Evolutionary conservation across 2,888 invertebrate species (phyloP).

Genomic region (Ferdinandea cuprea): DNA sequence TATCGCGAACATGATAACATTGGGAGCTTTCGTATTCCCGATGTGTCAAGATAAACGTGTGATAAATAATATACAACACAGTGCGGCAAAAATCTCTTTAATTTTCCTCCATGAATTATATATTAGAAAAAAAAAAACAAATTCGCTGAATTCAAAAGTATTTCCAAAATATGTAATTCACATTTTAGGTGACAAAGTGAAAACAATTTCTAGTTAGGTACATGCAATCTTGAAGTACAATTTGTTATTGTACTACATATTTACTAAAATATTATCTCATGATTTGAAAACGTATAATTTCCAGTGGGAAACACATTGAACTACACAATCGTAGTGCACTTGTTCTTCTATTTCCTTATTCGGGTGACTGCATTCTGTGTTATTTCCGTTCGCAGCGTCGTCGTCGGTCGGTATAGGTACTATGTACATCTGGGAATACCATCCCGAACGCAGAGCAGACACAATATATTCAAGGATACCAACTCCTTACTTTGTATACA

Average conservation of each 20-base stretch:
- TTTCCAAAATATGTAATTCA: not conserved
- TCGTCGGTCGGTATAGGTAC: no score
- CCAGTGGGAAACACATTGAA: conserved; percentile 35
- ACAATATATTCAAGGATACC: conserved; percentile 60
- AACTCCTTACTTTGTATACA: conserved; percentile 42
- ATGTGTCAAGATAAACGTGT: no score
- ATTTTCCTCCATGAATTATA: not conserved
- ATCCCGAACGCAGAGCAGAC: conserved; percentile 21
- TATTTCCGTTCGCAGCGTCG: conserved; percentile 58
- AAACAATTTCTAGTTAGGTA: not conserved
- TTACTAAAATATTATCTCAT: conserved; percentile 20
- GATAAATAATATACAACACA: not conserved
- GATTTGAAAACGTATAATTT: conserved; percentile 35
- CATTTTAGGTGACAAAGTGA: conserved; percentile 2
- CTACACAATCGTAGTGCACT: conserved; percentile 21
- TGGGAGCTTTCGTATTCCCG: no score
- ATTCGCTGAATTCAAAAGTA: not conserved
- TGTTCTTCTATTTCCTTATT: conserved; percentile 55
- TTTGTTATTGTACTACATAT: conserved; percentile 4
- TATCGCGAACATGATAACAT: no score
- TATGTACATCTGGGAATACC: conserved; percentile 27
- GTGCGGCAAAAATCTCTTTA: not conserved
- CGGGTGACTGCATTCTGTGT: conserved; percentile 50
- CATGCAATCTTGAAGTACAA: not conserved
- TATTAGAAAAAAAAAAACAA: no score